Evolutionary conservation across 2,797 vertebrate genomes (phyloP).

Genomic region (Octomys mimax): DNA sequence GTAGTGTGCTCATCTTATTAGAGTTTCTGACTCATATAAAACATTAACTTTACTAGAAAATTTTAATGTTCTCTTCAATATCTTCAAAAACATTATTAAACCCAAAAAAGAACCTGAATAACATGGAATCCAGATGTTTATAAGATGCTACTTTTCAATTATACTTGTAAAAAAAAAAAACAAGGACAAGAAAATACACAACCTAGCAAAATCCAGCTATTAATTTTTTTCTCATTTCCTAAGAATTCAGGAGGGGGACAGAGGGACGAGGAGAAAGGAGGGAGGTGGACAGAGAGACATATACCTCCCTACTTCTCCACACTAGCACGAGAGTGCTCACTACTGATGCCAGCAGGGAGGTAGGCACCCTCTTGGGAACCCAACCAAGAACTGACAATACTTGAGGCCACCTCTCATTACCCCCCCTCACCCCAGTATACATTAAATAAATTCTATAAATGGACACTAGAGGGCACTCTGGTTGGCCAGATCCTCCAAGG

Average conservation of each 20-base stretch:
- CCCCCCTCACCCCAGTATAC: fast-evolving
- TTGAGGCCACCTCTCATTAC: slow-evolving; percentile 19
- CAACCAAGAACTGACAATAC: slow-evolving; percentile 69
- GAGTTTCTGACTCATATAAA: slow-evolving; percentile 78
- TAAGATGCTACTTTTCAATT: not conserved
- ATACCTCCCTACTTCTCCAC: not conserved
- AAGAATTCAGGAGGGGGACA: not conserved
- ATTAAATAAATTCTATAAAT: slow-evolving; percentile 21
- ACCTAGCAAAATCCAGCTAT: not conserved
- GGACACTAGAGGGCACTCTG: slow-evolving; percentile 86
- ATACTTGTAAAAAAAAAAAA: slow-evolving; percentile 42
- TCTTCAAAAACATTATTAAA: slow-evolving; percentile 40
- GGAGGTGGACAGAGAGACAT: not conserved
- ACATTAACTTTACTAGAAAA: slow-evolving; percentile 71
- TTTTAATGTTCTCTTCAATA: slow-evolving; percentile 59
- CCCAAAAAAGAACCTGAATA: slow-evolving; percentile 35
- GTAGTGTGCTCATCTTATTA: slow-evolving; percentile 74
- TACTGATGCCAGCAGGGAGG: slow-evolving; percentile 58
- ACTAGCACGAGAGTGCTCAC: slow-evolving; percentile 21
- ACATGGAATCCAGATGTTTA: not conserved
- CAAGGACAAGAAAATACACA: not conserved
- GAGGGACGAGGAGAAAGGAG: not conserved
- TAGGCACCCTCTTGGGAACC: slow-evolving; percentile 27
- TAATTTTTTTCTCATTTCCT: slow-evolving; percentile 15
- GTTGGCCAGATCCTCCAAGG: slow-evolving; percentile 73